Conservation (phyloP, 2,797 vertebrate genomes). For the Enteromius argenteus region DNA sequence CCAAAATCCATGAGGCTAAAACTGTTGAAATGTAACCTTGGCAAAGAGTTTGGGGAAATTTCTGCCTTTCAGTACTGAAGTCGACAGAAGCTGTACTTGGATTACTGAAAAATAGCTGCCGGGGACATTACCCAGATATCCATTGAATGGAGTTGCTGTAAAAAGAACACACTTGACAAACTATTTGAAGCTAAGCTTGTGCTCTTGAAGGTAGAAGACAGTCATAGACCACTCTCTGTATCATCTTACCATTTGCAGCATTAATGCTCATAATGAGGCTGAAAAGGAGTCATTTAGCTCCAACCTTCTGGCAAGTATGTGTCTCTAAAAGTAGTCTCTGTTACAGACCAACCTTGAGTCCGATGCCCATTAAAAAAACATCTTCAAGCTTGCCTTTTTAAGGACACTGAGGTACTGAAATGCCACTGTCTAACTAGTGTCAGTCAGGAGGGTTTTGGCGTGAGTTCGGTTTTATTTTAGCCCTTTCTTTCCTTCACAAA, state of each 20-base stretch:
- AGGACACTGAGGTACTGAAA: conserved; percentile 9
- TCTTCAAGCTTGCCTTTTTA: conserved; percentile 30
- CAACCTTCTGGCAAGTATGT: conserved; percentile 14
- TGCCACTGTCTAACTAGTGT: conserved; percentile 35
- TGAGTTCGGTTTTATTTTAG: conserved; percentile 46
- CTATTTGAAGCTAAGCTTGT: not conserved
- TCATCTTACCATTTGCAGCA: not conserved
- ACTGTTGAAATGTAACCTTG: not conserved
- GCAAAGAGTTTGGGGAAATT: not conserved
- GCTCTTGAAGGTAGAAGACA: not conserved
- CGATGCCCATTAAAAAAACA: conserved; percentile 15
- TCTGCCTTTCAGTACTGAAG: not conserved
- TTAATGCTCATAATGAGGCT: conserved; percentile 33
- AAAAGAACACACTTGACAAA: not conserved
- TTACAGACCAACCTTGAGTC: not conserved
- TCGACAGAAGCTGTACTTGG: not conserved
- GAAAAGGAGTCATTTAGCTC: conserved; percentile 22
- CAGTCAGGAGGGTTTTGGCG: conserved; percentile 63
- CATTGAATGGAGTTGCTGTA: conserved; percentile 1
- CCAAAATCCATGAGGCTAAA: not conserved
- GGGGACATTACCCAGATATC: not conserved
- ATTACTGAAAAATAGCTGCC: not conserved
- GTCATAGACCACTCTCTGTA: not conserved
- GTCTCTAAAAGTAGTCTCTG: not conserved
- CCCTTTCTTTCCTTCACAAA: conserved; percentile 60